Base-by-base conservation (phyloP, 1,140 invertebrate species). In the Drosophila chauvacae region DNA sequence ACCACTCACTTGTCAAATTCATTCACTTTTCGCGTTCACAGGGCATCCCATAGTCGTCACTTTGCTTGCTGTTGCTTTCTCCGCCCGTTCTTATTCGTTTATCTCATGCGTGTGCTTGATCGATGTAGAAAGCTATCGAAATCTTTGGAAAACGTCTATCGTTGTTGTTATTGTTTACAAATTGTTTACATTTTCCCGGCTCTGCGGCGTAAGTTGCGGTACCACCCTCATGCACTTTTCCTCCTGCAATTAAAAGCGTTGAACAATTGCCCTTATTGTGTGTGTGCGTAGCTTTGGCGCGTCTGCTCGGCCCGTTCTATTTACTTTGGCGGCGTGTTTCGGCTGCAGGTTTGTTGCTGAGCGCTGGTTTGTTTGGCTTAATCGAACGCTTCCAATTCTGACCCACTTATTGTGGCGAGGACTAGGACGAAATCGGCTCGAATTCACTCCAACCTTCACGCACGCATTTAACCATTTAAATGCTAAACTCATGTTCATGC, bases 401-500 rank as follows among this genome's bases (percentile, higher is more conserved):
- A 85, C 81, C 82, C 82, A 86, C 79, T 86, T 87, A 50, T 69
- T 45, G 65, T 61, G 76, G 71, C 57, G 53, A 60, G 71, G 65
- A 85, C 82, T 74, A 78, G 74, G 74, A 78, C 81, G 62, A 73
- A 77, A 72, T 72, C 61, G 65, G 66, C 80, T 82, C 79, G 39
- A 74, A 77, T 86, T 86, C 35, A 37, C 48, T 69, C 69, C 74
- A 77, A 87, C 84, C 83, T 87, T 87, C 84, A 77, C 83, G 83
- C 83, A 85, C 83, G 79, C 83, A 87, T 77, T 86, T 80, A 81
- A 85, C 70, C 76, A 85, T 71, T 59, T 69, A 73, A 88, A 73
- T 85, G 77, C 61, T 79, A 74, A 76, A 56, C 42, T 74, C 41
- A 70, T 62, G 75, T 82, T 78, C 74, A 74, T 83, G 70, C 80